phyloP scores from a whole-genome alignment of 64 coral and sea anemone species.

The Stichodactyla helianthus region DNA sequence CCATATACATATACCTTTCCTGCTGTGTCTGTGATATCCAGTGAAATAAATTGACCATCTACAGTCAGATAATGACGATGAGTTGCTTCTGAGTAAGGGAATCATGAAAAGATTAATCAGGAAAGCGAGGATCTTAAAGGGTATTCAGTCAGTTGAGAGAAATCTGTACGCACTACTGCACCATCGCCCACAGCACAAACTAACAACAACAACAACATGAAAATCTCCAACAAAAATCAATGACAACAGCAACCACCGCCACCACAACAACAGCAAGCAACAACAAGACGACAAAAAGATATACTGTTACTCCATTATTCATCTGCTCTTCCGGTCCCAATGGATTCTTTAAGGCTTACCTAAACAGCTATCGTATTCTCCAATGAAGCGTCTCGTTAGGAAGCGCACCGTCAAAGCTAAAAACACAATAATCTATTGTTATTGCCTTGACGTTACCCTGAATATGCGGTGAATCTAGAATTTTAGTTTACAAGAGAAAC shows the following conservation, averaged over 20 bases:
- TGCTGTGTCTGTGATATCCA: conserved; percentile 68
- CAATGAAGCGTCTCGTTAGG: conserved; percentile 53
- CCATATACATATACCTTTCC: conserved; percentile 23
- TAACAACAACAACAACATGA: too few relatives aligned
- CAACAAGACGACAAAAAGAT: too few relatives aligned
- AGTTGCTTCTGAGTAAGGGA: conserved; percentile 50
- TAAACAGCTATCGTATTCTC: conserved; percentile 47
- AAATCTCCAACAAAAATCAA: too few relatives aligned
- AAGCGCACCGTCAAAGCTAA: conserved; percentile 56
- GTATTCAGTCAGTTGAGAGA: neutral
- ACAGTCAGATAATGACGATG: conserved; percentile 59
- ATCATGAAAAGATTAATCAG: neutral
- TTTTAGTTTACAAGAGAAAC: neutral
- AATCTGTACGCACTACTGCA: neutral
- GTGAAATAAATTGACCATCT: conserved; percentile 53
- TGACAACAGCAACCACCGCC: too few relatives aligned
- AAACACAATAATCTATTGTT: neutral
- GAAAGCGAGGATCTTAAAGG: neutral
- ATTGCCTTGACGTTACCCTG: neutral
- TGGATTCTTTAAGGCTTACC: conserved; percentile 20
- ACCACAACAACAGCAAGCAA: too few relatives aligned
- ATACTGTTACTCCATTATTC: too few relatives aligned
- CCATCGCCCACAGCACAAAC: neutral
- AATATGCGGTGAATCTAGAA: neutral
- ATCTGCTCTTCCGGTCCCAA: too few relatives aligned